Evolutionary conservation across 2,113 vertebrate species (phyloP).

Genomic region (Phyllostomus discolor): DNA sequence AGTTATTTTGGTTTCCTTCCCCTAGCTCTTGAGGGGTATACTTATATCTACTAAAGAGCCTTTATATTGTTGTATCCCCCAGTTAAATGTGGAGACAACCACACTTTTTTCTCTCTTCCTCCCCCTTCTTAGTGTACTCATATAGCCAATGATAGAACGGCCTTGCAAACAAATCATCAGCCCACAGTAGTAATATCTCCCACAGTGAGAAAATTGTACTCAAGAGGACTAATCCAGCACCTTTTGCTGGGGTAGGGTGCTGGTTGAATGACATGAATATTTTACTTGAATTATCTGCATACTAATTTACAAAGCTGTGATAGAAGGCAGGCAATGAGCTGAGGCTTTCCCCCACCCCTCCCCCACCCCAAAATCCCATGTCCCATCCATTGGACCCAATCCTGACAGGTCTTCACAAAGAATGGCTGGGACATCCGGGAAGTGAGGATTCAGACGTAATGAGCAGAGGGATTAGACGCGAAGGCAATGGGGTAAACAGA

Average conservation of each 20-base stretch:
- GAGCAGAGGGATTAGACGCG: slow-evolving; percentile 24
- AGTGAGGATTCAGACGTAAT: background rate
- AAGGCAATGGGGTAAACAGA: background rate
- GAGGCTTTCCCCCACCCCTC: background rate
- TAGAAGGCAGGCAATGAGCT: background rate
- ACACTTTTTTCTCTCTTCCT: background rate
- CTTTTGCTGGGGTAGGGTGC: background rate
- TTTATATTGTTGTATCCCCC: background rate
- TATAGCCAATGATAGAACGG: background rate
- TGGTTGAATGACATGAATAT: too few species aligned
- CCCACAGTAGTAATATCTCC: background rate
- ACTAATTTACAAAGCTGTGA: background rate
- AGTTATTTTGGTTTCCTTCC: background rate
- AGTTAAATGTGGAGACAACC: background rate
- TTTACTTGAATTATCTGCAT: background rate
- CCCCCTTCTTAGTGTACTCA: background rate
- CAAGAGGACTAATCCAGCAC: background rate
- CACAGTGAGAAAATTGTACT: background rate
- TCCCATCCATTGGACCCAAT: background rate
- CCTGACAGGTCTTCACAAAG: background rate
- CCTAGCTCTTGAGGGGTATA: background rate
- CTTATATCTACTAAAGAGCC: background rate
- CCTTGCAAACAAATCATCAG: background rate
- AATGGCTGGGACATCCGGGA: background rate
- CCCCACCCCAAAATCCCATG: background rate